Conservation (phyloP, 1,140 invertebrate genomes). For the Bradysia coprophila region DNA sequence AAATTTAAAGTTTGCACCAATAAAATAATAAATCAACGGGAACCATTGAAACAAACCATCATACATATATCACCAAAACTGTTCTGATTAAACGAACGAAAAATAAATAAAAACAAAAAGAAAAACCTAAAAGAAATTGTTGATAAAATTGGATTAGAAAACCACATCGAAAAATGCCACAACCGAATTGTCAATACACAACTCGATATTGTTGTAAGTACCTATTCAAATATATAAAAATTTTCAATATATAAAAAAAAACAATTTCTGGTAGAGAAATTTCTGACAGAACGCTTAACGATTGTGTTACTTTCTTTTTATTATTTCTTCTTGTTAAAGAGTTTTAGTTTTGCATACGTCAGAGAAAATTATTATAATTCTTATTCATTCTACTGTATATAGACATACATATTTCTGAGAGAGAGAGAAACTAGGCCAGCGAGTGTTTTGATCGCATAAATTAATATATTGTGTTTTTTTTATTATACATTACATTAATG, state of each 20-base stretch:
- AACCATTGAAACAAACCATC: too few relatives aligned
- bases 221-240: not conserved
- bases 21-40: too few relatives aligned
- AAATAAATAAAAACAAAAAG: too few relatives aligned
- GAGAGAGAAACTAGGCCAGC: not conserved
- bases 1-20: too few relatives aligned
- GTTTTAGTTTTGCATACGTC: not conserved
- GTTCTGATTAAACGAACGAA: too few relatives aligned
- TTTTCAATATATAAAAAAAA: too few relatives aligned
- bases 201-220: slow-evolving; percentile 3
- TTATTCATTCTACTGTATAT: not conserved
- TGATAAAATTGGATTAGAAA: too few relatives aligned
- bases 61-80: too few relatives aligned
- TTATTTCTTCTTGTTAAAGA: not conserved
- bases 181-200: slow-evolving; percentile 3
- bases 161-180: slow-evolving; percentile 33
- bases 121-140: too few relatives aligned
- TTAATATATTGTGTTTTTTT: not conserved
- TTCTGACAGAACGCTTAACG: not conserved
- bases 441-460: not conserved
- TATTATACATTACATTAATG: not conserved
- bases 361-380: not conserved
- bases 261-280: slow-evolving; percentile 1
- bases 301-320: slow-evolving; percentile 1
- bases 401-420: not conserved